These are phyloP conservation scores for Pomacea maculata DNA, from an alignment of 1,140 invertebrate species.

Conservation along the genomic window DNA sequence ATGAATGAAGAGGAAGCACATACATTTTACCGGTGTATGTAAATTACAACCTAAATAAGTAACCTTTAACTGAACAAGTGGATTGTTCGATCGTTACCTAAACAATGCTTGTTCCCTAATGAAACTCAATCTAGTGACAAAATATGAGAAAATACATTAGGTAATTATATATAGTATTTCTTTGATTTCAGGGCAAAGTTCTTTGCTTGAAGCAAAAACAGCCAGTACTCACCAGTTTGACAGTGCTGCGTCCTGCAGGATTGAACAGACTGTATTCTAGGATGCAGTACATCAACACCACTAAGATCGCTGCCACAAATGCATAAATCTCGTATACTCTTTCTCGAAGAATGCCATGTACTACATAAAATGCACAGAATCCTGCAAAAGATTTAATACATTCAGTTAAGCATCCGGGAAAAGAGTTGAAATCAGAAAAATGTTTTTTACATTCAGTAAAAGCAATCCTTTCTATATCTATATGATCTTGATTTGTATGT, in stretches of 20 bases:
- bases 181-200: not conserved
- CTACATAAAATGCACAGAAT: slow-evolving; percentile 48
- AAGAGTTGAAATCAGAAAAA: not conserved
- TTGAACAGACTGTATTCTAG: slow-evolving; percentile 47
- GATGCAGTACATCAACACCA: slow-evolving; percentile 52
- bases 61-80: too few species aligned
- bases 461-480: not conserved
- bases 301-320: slow-evolving; percentile 44
- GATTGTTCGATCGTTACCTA: not conserved
- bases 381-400: slow-evolving; percentile 33
- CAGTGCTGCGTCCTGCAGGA: slow-evolving; percentile 23
- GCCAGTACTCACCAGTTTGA: slow-evolving; percentile 46
- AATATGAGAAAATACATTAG: not conserved
- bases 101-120: not conserved
- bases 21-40: not conserved
- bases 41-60: too few species aligned
- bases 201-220: too few species aligned
- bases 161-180: not conserved
- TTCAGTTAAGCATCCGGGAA: not conserved
- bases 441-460: not conserved
- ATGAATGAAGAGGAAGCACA: slow-evolving; percentile 10
- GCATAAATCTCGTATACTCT: slow-evolving; percentile 52
- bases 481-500: not conserved
- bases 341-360: slow-evolving; percentile 52
- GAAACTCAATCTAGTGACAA: not conserved